Evolutionary conservation across 2,888 invertebrate species (phyloP), one percentile per base, ranked within the genome.

Genomic region (Lysandra bellargus): DNA sequence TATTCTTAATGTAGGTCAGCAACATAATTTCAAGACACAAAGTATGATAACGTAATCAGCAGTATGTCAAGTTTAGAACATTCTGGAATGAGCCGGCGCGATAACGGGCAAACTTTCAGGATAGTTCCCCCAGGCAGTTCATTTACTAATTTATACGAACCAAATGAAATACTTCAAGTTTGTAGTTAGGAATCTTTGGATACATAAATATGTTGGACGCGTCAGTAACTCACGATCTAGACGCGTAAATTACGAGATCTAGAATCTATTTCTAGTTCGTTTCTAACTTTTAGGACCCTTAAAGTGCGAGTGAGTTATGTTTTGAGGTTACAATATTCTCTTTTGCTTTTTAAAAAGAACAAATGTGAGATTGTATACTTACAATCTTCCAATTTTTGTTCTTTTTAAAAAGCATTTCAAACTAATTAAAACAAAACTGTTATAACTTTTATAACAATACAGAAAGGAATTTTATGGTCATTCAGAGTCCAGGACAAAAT

Each of bases 121-220:
- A 33, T 64, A 37, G 69, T 69, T 69, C 14, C 33, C 69, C 69
- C 69, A 14, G 69, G 33, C 33, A 69, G 33, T 0, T 49, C 9
- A 49, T 69, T 69, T 69, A 69, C 14, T 69, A 33, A 69, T 69
- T 69, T 69, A 69, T 37, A 69, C 33, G 69, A 33, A 17, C 69
- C 69, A 69, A 69, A 69, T 69, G 69, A 33, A 69, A 69, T 69
- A 37, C 69, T 69, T 69, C 14, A 44, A 76, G 53, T 40, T 76
- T 79, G 57, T 69, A 69, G 33, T 64, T 64, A 30, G 64, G 23
- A 64, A 30, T 64, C 64, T 64, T 30, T 64, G 64, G 64, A 64
- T 64, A 64, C 64, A 69, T 69, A 69, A 69, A 69, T 69, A 69
- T 33, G 69, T 69, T 33, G 33, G 30, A 69, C 69, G 17, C 33